Evolutionary conservation across 2,113 vertebrate species (phyloP).

Genomic region (Centropus bengalensis): DNA sequence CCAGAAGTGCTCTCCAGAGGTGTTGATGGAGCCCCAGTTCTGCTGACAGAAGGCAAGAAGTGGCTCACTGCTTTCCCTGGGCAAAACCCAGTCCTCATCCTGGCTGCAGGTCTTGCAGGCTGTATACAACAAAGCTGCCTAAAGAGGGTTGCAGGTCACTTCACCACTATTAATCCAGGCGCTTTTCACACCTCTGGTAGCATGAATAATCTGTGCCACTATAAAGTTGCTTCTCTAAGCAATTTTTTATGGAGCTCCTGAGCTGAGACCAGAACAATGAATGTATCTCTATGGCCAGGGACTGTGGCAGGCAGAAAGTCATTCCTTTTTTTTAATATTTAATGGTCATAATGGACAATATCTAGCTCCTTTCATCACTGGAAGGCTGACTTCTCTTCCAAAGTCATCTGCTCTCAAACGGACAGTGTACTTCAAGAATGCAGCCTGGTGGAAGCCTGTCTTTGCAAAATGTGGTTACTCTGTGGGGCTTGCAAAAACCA

Average conservation of each 20-base stretch:
- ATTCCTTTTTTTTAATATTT: background rate
- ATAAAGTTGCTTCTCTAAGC: background rate
- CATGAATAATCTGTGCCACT: background rate
- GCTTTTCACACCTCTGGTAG: background rate
- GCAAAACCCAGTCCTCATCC: background rate
- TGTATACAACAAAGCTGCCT: background rate
- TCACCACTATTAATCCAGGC: fast-evolving
- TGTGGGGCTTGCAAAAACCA: background rate
- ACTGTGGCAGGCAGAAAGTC: background rate
- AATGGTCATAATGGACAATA: background rate
- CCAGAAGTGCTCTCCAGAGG: background rate
- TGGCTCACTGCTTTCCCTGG: background rate
- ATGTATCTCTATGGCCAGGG: background rate
- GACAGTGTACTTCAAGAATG: background rate
- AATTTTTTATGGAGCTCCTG: fast-evolving
- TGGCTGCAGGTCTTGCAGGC: background rate
- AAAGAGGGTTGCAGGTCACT: background rate
- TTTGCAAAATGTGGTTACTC: background rate
- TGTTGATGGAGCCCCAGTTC: background rate
- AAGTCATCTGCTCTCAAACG: background rate
- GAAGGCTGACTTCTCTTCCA: background rate
- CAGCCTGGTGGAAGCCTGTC: background rate
- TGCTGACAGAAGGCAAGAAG: background rate
- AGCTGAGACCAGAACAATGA: background rate
- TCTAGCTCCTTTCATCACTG: background rate